These are phyloP conservation scores for Candidula unifasciata DNA, from an alignment of 2,888 invertebrate genomes.

Conservation along the genomic window DNA sequence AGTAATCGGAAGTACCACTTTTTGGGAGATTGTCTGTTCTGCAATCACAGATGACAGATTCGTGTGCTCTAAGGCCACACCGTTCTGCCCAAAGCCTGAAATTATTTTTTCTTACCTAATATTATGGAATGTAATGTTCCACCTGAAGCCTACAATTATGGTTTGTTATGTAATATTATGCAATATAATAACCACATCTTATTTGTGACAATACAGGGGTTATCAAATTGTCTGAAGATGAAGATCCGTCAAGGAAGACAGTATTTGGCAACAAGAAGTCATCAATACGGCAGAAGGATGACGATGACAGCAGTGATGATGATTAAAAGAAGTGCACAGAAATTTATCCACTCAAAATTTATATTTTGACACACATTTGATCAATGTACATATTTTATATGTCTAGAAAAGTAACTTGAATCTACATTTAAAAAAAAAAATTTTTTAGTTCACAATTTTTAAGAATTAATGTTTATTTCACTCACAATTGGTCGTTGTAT, in stretches of 20 bases:
- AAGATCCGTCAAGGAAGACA: slow-evolving; percentile 63
- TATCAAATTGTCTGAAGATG: slow-evolving; percentile 64
- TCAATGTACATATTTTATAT: background rate
- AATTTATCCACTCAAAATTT: background rate
- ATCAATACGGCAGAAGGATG: slow-evolving; percentile 54
- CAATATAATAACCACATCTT: background rate
- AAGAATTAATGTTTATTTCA: too few relatives aligned
- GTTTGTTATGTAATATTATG: too few relatives aligned
- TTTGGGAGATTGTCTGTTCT: too few relatives aligned
- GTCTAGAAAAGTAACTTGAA: background rate
- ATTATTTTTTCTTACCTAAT: too few relatives aligned
- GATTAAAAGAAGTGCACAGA: background rate
- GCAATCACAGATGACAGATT: too few relatives aligned
- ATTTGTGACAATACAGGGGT: slow-evolving; percentile 60
- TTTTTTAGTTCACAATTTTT: too few relatives aligned
- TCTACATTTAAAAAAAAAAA: background rate
- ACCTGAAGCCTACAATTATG: background rate
- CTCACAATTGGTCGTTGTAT: too few relatives aligned
- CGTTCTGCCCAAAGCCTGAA: too few relatives aligned
- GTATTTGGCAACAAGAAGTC: slow-evolving; percentile 64
- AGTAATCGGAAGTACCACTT: too few relatives aligned
- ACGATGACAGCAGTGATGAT: slow-evolving; percentile 65
- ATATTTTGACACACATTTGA: too few relatives aligned
- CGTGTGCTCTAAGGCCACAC: too few relatives aligned
- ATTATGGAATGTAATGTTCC: too few relatives aligned